Evolutionary conservation across 92 coral and sea anemone genomes (phyloP), one percentile per base, ranked within the genome.

Genomic region (Pocillopora meandrina): DNA sequence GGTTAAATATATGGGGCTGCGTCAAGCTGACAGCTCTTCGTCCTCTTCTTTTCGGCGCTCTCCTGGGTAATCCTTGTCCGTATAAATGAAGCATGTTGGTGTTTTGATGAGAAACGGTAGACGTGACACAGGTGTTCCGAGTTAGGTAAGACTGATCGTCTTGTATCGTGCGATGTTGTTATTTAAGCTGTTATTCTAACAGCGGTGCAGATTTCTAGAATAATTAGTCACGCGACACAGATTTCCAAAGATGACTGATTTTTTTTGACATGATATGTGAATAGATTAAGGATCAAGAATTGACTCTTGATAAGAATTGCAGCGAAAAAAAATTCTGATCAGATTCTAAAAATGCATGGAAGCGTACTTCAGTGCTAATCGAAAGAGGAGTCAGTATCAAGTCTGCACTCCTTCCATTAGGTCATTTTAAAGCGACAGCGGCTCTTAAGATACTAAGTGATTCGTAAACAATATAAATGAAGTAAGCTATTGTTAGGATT

Each of bases 71-170:
- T 34, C 20, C 33, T 56, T 81, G 85, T 36, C 76, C 85, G 16
- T 81, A 76, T 33, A 81, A 33, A 19, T 81, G 85, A 57, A 81
- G 85, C 85, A 81, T 81, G 35, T 34, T 34, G 64, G 12, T 68
- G 69, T 18, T 26, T 58, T 35, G 56, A 55, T 55, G 5, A 61
- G 49, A 36, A 34, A 6, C 47, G 42, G 19, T 13, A 11, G 42
- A 64, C 65, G 12, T 47, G 26, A 67, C 56, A 8, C 65, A 56
- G 65, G 17, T 57, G 56, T 34, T 12, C 49, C 2, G 10, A 55
- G 55, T 8, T 23, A 34, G 31, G 68, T 63, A 14, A 12, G 34
- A 74, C 78, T 74, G 61, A 52, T 52, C 19, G 56, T 16, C 78
- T 16, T 18, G 74, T 55, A 70, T 15, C 8, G 52, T 17, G 10